Percentiles rank a stretch among this genome's conserved stretches.
Conservation (phyloP, 2,797 vertebrate species). For the Channa striata region DNA sequence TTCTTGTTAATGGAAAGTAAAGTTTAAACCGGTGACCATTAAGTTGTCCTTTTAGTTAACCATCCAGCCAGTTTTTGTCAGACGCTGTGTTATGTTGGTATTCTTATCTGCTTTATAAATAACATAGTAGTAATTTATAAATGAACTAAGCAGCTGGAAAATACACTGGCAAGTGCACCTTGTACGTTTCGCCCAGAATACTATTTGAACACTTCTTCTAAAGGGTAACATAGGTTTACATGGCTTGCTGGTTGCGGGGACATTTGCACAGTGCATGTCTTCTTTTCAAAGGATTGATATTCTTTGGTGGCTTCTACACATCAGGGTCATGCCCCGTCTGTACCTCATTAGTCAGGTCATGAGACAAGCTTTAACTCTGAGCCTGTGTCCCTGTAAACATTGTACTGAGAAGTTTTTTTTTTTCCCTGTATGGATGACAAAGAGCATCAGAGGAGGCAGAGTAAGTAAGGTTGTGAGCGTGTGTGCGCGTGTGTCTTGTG, state of each 20-base stretch:
- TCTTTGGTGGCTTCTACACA: conserved; percentile 57
- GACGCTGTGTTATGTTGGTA: too few relatives aligned
- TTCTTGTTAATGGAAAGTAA: background rate
- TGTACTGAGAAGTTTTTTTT: conserved; percentile 48
- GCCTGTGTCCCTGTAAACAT: conserved; percentile 52
- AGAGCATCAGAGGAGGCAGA: conserved; percentile 52
- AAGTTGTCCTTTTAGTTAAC: too few relatives aligned
- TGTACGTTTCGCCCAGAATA: conserved; percentile 27
- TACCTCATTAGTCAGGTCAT: conserved; percentile 76
- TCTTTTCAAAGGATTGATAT: conserved; percentile 45
- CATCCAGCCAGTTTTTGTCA: too few relatives aligned
- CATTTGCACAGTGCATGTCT: conserved; percentile 32
- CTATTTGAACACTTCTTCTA: conserved; percentile 53
- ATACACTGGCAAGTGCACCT: conserved; percentile 9
- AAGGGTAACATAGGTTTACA: conserved; percentile 38
- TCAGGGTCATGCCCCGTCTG: conserved; percentile 63
- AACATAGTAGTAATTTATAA: conserved; percentile 36
- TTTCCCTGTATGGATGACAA: conserved; percentile 54
- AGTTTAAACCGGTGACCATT: background rate
- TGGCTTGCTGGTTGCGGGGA: background rate
- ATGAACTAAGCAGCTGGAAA: conserved; percentile 12
- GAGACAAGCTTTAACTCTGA: conserved; percentile 50
- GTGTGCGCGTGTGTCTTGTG: conserved; percentile 54
- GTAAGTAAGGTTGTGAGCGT: conserved; percentile 25
- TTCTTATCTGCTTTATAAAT: background rate